Evolutionary conservation across 2,888 invertebrate species (phyloP).

Genomic region (Beris chalybata): DNA sequence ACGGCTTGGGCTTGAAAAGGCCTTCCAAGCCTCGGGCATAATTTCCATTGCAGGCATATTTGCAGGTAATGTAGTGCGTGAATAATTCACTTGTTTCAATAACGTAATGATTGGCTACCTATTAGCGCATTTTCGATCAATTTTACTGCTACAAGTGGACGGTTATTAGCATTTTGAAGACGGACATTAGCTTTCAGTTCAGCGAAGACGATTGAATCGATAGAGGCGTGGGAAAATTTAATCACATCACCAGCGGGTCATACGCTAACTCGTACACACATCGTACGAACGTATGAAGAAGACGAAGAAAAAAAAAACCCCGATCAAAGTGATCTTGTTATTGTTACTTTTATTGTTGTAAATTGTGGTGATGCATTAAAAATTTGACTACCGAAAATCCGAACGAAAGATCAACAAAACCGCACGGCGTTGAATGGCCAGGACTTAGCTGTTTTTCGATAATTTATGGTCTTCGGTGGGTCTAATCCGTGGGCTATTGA

Average conservation of each 20-base stretch:
- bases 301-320: too few relatives aligned
- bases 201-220: conserved; percentile 14
- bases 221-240: conserved; percentile 32
- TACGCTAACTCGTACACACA: conserved; percentile 2
- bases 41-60: conserved; percentile 32
- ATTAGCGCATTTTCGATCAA: conserved; percentile 33
- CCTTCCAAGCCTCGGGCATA: conserved; percentile 19
- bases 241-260: conserved; percentile 20
- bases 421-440: not conserved
- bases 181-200: not conserved
- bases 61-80: conserved; percentile 31
- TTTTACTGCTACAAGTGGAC: conserved; percentile 30
- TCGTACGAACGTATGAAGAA: conserved; percentile 13
- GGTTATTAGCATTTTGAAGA: conserved; percentile 17
- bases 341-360: conserved; percentile 16
- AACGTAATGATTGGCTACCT: conserved; percentile 30
- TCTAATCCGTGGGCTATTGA: conserved; percentile 23
- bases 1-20: not conserved
- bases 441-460: conserved; percentile 10
- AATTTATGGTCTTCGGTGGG: conserved; percentile 21
- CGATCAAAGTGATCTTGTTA: conserved; percentile 15
- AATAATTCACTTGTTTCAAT: conserved; percentile 28
- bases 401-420: not conserved
- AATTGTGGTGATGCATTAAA: conserved; percentile 20
- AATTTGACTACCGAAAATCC: conserved; percentile 20